Evolutionary conservation across 2,888 invertebrate species (phyloP), one percentile per base, ranked within the genome.

Genomic region (Amphiduros pacificus): DNA sequence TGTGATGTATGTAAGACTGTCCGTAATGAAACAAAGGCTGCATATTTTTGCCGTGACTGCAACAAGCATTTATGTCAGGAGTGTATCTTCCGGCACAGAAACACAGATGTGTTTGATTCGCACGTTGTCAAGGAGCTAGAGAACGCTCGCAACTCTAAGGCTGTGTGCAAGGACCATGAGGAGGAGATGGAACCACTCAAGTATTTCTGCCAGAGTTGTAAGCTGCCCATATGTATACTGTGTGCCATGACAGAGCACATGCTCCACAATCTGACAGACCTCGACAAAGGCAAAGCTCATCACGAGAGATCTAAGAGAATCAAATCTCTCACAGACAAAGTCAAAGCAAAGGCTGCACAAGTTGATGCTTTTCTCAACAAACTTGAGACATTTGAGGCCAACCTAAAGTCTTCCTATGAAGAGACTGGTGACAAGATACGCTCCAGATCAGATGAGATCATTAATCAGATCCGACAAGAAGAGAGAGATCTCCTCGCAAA

Each of bases 231-330:
- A 24, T 58, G 58, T 40, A 36, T 32, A n/a, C 32, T 58, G 2
- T 58, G 58, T 24, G 50, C 49, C 31, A 58, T 58, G 58, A 58
- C 58, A 2, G 58, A 58, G 26, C 58, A 58, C 36, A 58, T 58
- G 58, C 29, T 58, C 31, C 58, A 58, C 51, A 58, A 58, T 36
- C 50, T 58, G 20, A 58, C 58, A 17, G 58, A 58, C 17, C 27
- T 58, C 9, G 58, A 58, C 51, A 28, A 27, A 24, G 58, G 58
- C 9, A 58, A 58, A 17, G 58, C 58, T n/a, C 29, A 31, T 11
- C 56, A 57, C n/a, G 31, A 48, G 27, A 48, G 58, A 3, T 44
- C 48, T 5, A 58, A 50, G 36, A 58, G 50, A 17, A 48, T 58
- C 6, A 36, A 48, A 24, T 26, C 17, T 4, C 51, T 58, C n/a